These are phyloP conservation scores for Andrena praecox DNA, from an alignment of 2,888 invertebrate species.

Conservation along the genomic window DNA sequence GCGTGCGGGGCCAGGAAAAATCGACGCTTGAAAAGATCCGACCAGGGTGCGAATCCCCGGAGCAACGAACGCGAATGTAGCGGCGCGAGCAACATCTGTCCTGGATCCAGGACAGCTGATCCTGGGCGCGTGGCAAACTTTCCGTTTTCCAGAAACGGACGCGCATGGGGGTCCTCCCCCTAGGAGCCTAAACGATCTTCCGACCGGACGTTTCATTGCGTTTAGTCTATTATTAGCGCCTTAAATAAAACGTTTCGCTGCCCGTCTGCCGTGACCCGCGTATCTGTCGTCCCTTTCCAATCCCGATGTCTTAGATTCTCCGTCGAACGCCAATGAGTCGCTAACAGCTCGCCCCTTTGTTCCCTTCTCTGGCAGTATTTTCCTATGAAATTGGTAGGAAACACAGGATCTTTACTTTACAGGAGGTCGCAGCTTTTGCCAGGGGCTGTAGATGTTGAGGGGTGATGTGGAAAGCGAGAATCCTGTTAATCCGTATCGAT, in stretches of 20 bases:
- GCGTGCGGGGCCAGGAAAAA: constrained; percentile 75
- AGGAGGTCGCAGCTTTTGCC: neutral
- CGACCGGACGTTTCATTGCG: constrained; percentile 63
- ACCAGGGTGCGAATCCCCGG: constrained; percentile 55
- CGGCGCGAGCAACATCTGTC: constrained; percentile 69
- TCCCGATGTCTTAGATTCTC: neutral
- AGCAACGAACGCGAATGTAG: constrained; percentile 62
- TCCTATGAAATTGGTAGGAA: neutral
- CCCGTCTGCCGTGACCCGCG: constrained; percentile 30
- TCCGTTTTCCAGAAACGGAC: constrained; percentile 73
- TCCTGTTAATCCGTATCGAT: constrained; percentile 64
- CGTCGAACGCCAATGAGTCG: constrained; percentile 12
- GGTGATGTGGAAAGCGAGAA: constrained; percentile 8
- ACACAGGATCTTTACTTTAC: neutral
- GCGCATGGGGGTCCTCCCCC: constrained; percentile 51
- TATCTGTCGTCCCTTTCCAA: neutral
- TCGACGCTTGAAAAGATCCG: constrained; percentile 66
- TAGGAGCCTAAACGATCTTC: constrained; percentile 47
- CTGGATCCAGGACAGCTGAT: constrained; percentile 75
- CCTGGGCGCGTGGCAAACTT: constrained; percentile 73
- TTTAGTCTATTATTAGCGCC: constrained; percentile 66
- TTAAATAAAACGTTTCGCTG: constrained; percentile 61
- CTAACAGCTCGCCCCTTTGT: neutral
- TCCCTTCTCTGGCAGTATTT: neutral
- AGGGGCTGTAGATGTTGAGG: neutral